Evolutionary conservation across 2,113 vertebrate species (phyloP).

Genomic region (Bambusicola thoracicus): DNA sequence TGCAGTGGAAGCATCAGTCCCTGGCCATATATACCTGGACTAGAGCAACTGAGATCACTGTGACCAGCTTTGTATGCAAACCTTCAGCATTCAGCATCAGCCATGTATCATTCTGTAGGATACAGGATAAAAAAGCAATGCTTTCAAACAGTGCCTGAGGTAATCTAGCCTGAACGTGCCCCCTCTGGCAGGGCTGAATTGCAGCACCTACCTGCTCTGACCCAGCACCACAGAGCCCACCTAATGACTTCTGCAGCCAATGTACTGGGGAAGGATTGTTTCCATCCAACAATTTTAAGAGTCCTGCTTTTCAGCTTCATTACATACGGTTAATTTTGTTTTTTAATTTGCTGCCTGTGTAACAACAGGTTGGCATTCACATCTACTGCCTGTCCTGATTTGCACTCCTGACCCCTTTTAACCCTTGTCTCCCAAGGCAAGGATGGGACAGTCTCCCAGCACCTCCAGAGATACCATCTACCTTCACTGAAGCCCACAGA

Average conservation of each 20-base stretch:
- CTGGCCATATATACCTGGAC: not conserved
- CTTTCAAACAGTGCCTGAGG: not conserved
- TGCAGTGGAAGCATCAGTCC: not conserved
- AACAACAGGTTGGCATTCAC: not conserved
- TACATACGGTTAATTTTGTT: not conserved
- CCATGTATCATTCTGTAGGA: not conserved
- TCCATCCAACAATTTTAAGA: not conserved
- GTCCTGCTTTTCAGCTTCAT: not conserved
- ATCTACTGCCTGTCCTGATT: not conserved
- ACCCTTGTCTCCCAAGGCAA: not conserved
- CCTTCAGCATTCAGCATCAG: not conserved
- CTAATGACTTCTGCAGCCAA: not conserved
- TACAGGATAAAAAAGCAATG: not conserved
- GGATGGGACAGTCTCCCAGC: accelerated
- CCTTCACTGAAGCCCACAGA: not conserved
- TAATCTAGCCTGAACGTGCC: not conserved
- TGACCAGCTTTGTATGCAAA: not conserved
- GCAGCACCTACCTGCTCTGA: not conserved
- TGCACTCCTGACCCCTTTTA: not conserved
- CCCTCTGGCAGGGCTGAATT: not conserved
- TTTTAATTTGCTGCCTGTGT: not conserved
- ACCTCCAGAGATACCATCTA: not conserved
- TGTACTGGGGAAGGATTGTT: not conserved
- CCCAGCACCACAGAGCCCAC: not conserved
- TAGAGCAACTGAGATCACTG: not conserved